Conservation (phyloP, 2,888 invertebrate genomes). For the Coenonympha arcania region DNA sequence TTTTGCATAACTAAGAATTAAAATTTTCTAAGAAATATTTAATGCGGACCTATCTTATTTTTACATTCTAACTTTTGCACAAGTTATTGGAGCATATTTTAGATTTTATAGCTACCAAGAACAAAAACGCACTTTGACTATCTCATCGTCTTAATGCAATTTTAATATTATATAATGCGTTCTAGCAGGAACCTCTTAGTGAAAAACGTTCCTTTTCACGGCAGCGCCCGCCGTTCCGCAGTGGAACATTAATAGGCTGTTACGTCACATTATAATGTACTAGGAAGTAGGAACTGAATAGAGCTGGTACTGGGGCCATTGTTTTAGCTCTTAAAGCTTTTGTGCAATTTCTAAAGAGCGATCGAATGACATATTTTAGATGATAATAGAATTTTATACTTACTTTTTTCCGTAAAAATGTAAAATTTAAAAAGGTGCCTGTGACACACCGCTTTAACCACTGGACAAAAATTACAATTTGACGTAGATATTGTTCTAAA, state of each 20-base stretch:
- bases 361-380: background rate
- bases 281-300: slow-evolving; percentile 5
- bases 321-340: slow-evolving; percentile 9
- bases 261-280: slow-evolving; percentile 15
- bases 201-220: slow-evolving; percentile 8
- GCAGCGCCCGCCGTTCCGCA: slow-evolving; percentile 7
- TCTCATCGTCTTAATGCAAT: background rate
- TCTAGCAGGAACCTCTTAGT: slow-evolving; percentile 8
- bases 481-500: too few species aligned
- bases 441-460: too few species aligned
- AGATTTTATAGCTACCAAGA: too few species aligned
- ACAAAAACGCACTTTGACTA: background rate
- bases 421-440: too few species aligned
- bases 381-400: background rate
- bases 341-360: background rate
- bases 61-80: too few species aligned
- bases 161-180: slow-evolving; percentile 10
- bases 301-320: slow-evolving; percentile 6
- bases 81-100: too few species aligned
- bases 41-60: too few species aligned
- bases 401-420: too few species aligned
- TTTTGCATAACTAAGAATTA: too few species aligned
- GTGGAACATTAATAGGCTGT: slow-evolving; percentile 11
- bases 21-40: too few species aligned
- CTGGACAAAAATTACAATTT: too few species aligned